Evolutionary conservation across 2,113 vertebrate genomes (phyloP).

Genomic region (Canis aureus): DNA sequence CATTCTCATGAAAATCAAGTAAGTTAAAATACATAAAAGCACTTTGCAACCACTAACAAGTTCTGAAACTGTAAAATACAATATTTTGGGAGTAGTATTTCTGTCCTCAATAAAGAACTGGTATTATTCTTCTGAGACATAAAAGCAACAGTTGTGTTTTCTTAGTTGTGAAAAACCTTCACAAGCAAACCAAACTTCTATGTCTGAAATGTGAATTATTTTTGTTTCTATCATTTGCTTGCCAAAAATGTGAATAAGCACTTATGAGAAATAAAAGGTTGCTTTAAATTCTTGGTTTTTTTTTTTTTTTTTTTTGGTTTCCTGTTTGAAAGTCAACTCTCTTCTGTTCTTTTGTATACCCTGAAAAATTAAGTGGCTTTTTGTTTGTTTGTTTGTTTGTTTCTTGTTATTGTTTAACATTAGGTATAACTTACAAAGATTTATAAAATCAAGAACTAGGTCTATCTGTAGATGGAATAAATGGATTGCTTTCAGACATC

Average conservation of each 20-base stretch:
- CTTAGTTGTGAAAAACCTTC: conserved; percentile 21
- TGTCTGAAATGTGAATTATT: conserved; percentile 37
- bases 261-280: background rate
- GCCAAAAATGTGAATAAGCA: conserved; percentile 50
- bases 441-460: conserved; percentile 26
- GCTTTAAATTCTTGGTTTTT: background rate
- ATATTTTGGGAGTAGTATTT: background rate
- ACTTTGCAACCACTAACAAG: background rate
- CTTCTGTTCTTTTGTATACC: background rate
- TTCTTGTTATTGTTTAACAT: background rate
- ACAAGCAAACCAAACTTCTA: conserved; percentile 31
- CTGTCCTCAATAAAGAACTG: background rate
- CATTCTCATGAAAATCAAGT: background rate
- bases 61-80: background rate
- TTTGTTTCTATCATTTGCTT: conserved; percentile 41
- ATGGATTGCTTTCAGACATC: background rate
- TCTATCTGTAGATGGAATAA: background rate
- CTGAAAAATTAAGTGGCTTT: background rate
- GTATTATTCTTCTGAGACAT: background rate
- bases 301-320: background rate
- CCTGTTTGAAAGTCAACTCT: conserved; percentile 34
- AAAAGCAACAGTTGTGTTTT: conserved; percentile 52
- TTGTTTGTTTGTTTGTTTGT: no score
- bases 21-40: background rate
- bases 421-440: conserved; percentile 18